Percentiles rank a stretch among this genome's conserved stretches.
Conservation (phyloP, 2,888 invertebrate genomes). For the Parnassius glacialis region DNA sequence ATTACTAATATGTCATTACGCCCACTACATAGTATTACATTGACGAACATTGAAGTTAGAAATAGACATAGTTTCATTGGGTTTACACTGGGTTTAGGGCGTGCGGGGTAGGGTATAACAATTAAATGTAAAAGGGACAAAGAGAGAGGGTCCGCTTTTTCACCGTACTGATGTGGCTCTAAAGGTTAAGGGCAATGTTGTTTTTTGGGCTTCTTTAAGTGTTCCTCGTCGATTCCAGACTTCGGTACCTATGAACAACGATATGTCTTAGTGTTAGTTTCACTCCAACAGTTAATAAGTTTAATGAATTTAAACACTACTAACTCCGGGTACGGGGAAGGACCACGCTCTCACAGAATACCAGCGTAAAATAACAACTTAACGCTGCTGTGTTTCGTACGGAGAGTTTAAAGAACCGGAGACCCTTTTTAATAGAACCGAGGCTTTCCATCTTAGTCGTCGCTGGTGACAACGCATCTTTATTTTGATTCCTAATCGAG, state of each 20-base stretch:
- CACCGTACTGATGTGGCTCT: constrained; percentile 70
- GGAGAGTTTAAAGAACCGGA: too few relatives aligned
- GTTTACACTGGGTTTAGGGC: constrained; percentile 36
- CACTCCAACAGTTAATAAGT: too few relatives aligned
- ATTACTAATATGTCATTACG: constrained; percentile 25
- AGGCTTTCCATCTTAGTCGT: too few relatives aligned
- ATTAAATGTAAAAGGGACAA: constrained; percentile 36
- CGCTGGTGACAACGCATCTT: too few relatives aligned
- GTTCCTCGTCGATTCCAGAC: constrained; percentile 87
- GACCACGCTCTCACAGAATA: too few relatives aligned
- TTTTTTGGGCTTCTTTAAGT: constrained; percentile 89
- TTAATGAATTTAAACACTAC: too few relatives aligned
- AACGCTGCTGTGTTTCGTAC: too few relatives aligned
- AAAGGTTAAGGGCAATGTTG: constrained; percentile 86
- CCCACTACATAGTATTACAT: constrained; percentile 25
- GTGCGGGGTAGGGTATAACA: constrained; percentile 40
- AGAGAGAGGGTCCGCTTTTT: constrained; percentile 54
- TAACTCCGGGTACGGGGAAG: too few relatives aligned
- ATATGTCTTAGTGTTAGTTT: neutral
- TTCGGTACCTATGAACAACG: constrained; percentile 56
- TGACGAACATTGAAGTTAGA: constrained; percentile 26
- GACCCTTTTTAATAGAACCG: too few relatives aligned
- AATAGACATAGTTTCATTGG: constrained; percentile 23
- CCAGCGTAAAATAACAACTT: too few relatives aligned
- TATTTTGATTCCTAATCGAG: too few relatives aligned